Evolutionary conservation across 2,888 invertebrate genomes (phyloP).

Genomic region (Campoletis raptor): DNA sequence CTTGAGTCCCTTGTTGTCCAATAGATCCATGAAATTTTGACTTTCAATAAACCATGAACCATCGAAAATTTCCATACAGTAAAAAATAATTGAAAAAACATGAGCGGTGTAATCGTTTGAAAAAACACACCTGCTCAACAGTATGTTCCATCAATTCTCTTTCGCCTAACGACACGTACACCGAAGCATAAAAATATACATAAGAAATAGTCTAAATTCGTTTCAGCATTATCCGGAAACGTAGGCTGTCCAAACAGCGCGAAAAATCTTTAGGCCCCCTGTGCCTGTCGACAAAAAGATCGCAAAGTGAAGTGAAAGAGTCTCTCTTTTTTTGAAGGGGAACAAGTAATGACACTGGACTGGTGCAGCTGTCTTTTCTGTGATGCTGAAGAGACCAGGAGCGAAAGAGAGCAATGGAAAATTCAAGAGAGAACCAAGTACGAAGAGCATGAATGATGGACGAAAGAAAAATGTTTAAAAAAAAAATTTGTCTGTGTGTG

Average conservation of each 20-base stretch:
- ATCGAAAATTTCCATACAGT: constrained; percentile 1
- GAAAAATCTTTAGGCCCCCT: constrained; percentile 29
- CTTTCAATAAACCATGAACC: background rate
- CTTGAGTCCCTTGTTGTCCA: background rate
- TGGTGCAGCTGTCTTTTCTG: constrained; percentile 56
- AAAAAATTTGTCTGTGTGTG: background rate
- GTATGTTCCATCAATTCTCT: constrained; percentile 17
- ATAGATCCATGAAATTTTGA: background rate
- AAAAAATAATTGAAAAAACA: constrained; percentile 24
- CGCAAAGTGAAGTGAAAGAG: constrained; percentile 56
- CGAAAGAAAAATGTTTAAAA: constrained; percentile 30
- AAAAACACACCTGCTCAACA: constrained; percentile 57
- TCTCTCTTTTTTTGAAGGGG: constrained; percentile 33
- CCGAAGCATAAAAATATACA: background rate
- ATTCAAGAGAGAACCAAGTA: constrained; percentile 45
- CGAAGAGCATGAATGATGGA: constrained; percentile 43
- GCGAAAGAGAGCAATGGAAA: constrained; percentile 56
- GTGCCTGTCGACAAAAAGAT: constrained; percentile 56
- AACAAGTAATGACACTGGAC: constrained; percentile 53
- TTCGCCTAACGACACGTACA: background rate
- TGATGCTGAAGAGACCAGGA: constrained; percentile 14
- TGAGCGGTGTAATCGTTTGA: constrained; percentile 47
- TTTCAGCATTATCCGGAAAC: constrained; percentile 59
- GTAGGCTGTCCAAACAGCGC: constrained; percentile 70
- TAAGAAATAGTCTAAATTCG: constrained; percentile 50